These are phyloP conservation scores for Ctenopoma kingsleyae DNA, from an alignment of 2,797 vertebrate genomes.

Conservation along the genomic window DNA sequence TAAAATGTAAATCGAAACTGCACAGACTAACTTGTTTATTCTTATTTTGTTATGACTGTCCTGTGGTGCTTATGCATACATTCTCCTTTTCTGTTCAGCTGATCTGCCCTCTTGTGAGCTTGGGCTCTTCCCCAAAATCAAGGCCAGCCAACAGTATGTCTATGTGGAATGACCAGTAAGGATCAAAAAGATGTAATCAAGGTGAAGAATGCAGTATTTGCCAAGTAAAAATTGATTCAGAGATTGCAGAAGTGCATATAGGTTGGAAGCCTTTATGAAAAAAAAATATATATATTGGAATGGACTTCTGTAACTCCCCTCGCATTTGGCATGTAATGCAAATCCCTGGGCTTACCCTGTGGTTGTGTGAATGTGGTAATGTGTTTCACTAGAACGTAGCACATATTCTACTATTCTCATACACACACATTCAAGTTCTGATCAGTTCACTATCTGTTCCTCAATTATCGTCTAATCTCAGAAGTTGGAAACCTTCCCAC, in stretches of 20 bases:
- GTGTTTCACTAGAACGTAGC: not conserved
- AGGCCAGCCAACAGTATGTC: too few relatives aligned
- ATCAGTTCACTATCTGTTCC: not conserved
- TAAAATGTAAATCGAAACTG: conserved; percentile 33
- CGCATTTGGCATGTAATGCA: too few relatives aligned
- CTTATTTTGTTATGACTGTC: conserved; percentile 12
- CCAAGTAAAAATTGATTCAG: too few relatives aligned
- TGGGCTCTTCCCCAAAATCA: too few relatives aligned
- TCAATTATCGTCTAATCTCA: conserved; percentile 5
- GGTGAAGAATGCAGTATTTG: too few relatives aligned
- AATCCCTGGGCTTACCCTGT: not conserved
- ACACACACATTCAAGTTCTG: not conserved
- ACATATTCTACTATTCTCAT: not conserved
- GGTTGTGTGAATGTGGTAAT: not conserved
- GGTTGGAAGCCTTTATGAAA: too few relatives aligned
- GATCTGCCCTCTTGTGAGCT: too few relatives aligned
- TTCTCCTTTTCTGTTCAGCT: not conserved
- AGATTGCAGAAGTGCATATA: too few relatives aligned
- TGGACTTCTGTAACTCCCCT: not conserved
- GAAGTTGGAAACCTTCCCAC: conserved; percentile 2
- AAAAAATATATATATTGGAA: too few relatives aligned
- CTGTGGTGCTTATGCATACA: not conserved
- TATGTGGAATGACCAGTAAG: too few relatives aligned
- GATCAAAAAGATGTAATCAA: too few relatives aligned
- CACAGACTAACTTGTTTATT: conserved; percentile 22